phyloP scores from a whole-genome alignment of 2,888 invertebrate genomes.

The Piscicola geometra region DNA sequence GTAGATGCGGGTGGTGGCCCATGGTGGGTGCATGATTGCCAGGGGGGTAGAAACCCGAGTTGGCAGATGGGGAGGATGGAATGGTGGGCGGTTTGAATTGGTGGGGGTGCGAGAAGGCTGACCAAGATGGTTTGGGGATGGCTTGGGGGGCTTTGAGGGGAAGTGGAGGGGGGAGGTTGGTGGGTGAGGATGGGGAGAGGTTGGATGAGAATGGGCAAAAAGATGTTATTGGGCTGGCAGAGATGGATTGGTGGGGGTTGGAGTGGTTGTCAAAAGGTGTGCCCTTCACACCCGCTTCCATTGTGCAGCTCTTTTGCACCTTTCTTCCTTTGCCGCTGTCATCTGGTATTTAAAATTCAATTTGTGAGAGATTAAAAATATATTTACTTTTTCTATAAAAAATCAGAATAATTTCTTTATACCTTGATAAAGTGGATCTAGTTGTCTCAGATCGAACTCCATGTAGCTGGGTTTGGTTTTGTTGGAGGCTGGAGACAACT shows the following conservation, averaged over 20 bases:
- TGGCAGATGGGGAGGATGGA: no score
- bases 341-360: no score
- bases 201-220: neutral
- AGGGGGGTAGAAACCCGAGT: no score
- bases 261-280: neutral
- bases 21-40: no score
- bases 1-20: neutral
- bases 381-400: no score
- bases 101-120: neutral
- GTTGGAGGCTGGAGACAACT: slow-evolving; percentile 29
- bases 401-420: no score
- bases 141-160: slow-evolving; percentile 10
- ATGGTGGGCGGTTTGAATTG: neutral
- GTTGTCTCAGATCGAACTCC: slow-evolving; percentile 24
- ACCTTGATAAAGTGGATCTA: slow-evolving; percentile 29
- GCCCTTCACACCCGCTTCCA: neutral
- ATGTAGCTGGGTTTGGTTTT: neutral
- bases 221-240: neutral
- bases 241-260: neutral
- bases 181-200: neutral
- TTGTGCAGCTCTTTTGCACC: neutral
- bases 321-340: neutral
- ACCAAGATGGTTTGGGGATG: neutral
- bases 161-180: slow-evolving; percentile 1
- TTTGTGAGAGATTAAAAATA: no score